A percentile compares a stretch with the other conserved stretches of the same genome.
These are phyloP conservation scores for Leistus spinibarbis DNA, from an alignment of 2,888 invertebrate genomes.

Conservation along the genomic window DNA sequence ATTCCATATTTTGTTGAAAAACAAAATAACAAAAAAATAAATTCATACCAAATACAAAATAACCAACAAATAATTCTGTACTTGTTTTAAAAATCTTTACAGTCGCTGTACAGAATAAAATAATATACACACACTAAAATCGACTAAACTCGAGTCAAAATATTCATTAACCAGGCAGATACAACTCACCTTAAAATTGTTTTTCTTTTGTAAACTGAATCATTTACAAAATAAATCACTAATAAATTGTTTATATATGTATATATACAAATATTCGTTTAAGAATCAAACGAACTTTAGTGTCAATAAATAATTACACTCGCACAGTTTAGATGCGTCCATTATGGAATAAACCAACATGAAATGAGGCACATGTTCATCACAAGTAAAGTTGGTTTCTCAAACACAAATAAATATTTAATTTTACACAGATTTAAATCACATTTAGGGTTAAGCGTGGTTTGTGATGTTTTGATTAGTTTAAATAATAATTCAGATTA, in stretches of 20 bases:
- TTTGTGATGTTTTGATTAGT: background rate
- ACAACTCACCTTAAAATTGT: background rate
- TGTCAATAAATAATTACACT: slow-evolving; percentile 1
- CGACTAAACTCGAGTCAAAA: background rate
- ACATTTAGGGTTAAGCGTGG: background rate
- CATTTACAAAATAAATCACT: background rate
- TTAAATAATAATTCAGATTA: background rate
- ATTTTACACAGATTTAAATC: background rate
- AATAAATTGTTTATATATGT: background rate
- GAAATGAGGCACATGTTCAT: background rate
- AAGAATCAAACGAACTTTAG: background rate
- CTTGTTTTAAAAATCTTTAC: background rate
- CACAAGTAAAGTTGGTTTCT: background rate
- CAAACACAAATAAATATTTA: slow-evolving; percentile 1
- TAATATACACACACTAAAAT: background rate
- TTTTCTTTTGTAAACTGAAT: background rate
- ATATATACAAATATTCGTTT: background rate
- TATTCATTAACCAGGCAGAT: too few species aligned
- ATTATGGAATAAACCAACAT: background rate
- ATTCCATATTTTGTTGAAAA: background rate
- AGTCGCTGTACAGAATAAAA: background rate
- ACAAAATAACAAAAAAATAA: background rate
- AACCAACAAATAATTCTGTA: background rate
- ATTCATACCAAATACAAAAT: background rate
- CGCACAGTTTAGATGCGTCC: background rate